Base-by-base conservation (phyloP, 1,140 invertebrate species). In the Psilanteris sp. region DNA sequence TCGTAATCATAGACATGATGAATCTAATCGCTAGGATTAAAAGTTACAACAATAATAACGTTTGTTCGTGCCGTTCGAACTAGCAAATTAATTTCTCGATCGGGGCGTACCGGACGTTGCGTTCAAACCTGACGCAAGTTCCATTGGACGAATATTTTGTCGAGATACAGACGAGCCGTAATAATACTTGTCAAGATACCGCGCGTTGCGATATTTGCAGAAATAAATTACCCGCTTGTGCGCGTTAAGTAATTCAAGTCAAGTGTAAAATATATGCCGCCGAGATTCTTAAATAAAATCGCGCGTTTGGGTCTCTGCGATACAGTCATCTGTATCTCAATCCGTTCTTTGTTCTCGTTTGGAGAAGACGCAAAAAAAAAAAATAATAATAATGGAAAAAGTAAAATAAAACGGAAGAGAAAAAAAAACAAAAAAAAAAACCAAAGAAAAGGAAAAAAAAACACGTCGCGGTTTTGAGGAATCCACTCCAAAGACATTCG, bases 181-280 rank as follows among this genome's bases (percentile, higher is more conserved):
- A 64, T 73, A 73, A 73, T 73, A 73, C 68, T 73, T 73, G 41
- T 43, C 16, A 27, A 64, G 50, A 73, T 57, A 43, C 31, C 32
- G 24, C 44, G 15, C 4, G 24, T 10, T 11, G 26, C 36, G 27
- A 22, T 26, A 22, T 7, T 34, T 26, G 43, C 52, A n/a, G 13
- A 48, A 31, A 32, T 57, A 52, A 62, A 39, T 50, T 37, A 31
- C 32, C 8, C 29, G 6, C 32, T n/a, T 22, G n/a, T 7, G 16
- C 41, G 43, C 29, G 31, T 54, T 44, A 61, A 70, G 54, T 59
- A 70, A 59, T 59, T 29, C 18, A 36, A 37, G 26, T 59, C 36
- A 46, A 52, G 27, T 31, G 52, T 20, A 36, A 67, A 50, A 50
- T 48, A 7, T 39, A 32, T 26, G 37, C 36, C 24, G 20, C 43